Evolutionary conservation across 2,113 vertebrate genomes (phyloP).

Genomic region (Gasterosteus nipponicus): DNA sequence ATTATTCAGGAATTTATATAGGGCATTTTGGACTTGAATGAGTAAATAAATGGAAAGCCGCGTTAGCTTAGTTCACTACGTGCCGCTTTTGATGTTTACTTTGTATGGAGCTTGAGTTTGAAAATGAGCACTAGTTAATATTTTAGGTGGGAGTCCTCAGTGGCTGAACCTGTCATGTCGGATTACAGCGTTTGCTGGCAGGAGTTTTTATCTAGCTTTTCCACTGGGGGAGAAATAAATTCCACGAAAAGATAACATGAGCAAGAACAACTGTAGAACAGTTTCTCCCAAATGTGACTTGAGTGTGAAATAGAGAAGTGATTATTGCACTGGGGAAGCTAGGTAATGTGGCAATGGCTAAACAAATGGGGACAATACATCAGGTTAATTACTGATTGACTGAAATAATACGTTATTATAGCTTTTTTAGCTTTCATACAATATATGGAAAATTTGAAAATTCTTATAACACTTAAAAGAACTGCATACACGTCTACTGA

Average conservation of each 20-base stretch:
- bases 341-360: background rate
- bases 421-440: background rate
- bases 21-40: background rate
- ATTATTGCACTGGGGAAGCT: background rate
- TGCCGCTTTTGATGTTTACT: background rate
- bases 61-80: background rate
- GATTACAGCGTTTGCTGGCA: constrained; percentile 31
- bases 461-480: constrained; percentile 4
- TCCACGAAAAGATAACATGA: constrained; percentile 41
- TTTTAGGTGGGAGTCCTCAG: constrained; percentile 45
- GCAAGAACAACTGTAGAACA: constrained; percentile 49
- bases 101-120: background rate
- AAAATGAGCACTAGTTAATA: constrained; percentile 37
- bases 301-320: constrained; percentile 27
- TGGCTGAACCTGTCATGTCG: constrained; percentile 44
- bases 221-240: constrained; percentile 44
- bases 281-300: constrained; percentile 34
- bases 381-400: background rate
- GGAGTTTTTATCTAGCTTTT: constrained; percentile 33
- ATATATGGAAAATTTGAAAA: constrained; percentile 26
- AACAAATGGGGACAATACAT: background rate
- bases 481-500: background rate
- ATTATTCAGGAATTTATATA: background rate
- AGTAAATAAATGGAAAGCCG: background rate
- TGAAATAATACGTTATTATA: constrained; percentile 2